Conservation (phyloP, 2,888 invertebrate genomes). For the Fragum whitleyi region DNA sequence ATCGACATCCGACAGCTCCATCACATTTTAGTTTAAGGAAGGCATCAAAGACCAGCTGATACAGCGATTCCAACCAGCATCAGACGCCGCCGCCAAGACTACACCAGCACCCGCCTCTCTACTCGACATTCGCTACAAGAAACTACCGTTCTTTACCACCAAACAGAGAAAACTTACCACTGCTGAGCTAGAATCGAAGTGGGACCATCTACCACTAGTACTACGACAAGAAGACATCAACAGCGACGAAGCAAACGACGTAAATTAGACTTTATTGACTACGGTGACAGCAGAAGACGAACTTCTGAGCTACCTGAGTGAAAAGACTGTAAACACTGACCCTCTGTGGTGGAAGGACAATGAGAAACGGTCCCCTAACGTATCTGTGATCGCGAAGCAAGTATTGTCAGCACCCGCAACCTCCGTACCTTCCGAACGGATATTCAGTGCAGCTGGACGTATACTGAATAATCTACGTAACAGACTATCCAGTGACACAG, state of each 20-base stretch:
- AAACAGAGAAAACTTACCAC: slow-evolving; percentile 22
- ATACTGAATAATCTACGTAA: too few relatives aligned
- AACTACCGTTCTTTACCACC: slow-evolving; percentile 22
- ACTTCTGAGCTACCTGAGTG: too few relatives aligned
- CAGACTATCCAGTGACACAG: too few relatives aligned
- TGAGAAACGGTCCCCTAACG: too few relatives aligned
- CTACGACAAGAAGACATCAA: not conserved
- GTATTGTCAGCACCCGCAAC: too few relatives aligned
- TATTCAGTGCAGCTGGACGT: too few relatives aligned
- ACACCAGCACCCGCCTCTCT: slow-evolving; percentile 33
- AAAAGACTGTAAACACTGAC: too few relatives aligned
- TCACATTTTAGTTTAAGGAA: slow-evolving; percentile 21
- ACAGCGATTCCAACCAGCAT: not conserved
- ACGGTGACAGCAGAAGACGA: too few relatives aligned
- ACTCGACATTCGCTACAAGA: slow-evolving; percentile 31
- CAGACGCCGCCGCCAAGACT: not conserved
- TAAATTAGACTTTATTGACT: not conserved
- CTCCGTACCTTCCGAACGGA: too few relatives aligned
- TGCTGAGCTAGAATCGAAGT: slow-evolving; percentile 9
- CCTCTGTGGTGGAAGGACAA: too few relatives aligned
- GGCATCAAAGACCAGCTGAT: not conserved
- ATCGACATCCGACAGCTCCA: slow-evolving; percentile 3
- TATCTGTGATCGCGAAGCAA: too few relatives aligned
- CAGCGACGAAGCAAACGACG: not conserved
- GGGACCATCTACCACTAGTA: slow-evolving; percentile 28